Base-by-base conservation (phyloP, 1,140 invertebrate species). In the Micrasema longulum region DNA sequence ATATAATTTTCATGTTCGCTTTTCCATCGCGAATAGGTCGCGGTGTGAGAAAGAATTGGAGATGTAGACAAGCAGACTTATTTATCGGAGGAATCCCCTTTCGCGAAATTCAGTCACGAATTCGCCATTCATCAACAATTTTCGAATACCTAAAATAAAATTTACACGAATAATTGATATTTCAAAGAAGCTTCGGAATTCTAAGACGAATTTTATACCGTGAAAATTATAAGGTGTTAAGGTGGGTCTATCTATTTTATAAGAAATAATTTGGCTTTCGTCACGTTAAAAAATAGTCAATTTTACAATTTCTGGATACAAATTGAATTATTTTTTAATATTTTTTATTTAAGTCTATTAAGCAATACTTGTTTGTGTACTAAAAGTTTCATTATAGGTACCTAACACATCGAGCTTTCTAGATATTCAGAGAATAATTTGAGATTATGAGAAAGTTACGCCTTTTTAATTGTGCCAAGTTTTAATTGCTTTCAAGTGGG, bases 381-480 rank as follows among this genome's bases (percentile, higher is more conserved):
- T 31, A 2, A 7, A 31, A 31, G 26, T 31, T 31, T 4, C 7
- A 31, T 4, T 4, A 31, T 31, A 2, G 26, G 26, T 31, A 31
- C 26, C 26, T 31, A 31, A 4, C 7, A 7, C 26, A 31, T 2
- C 26, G 26, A 31, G 26, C 26, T 14, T 60, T 60, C n/a, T 2
- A 31, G 38, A 18, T 16, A 41, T 41, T 60, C 6, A 7, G 35
- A 60, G 14, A 18, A 20, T 16, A 22, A 10, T 16, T 16, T 16
- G 9, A 4, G 16, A 60, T 41, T 60, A n/a, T 10, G 35, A 31
- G 55, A 60, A 60, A 60, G 14, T 60, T 60, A 38, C 20, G 36
- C 55, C n/a, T 60, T 60, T 60, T 38, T 60, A 6, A 60, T 60
- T 63, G 60, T 63, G 5, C 23, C 6, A 63, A 63, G 38, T 63